Evolutionary conservation across 2,797 vertebrate genomes (phyloP), one percentile per base, ranked within the genome.

Genomic region (Apogon talboti): DNA sequence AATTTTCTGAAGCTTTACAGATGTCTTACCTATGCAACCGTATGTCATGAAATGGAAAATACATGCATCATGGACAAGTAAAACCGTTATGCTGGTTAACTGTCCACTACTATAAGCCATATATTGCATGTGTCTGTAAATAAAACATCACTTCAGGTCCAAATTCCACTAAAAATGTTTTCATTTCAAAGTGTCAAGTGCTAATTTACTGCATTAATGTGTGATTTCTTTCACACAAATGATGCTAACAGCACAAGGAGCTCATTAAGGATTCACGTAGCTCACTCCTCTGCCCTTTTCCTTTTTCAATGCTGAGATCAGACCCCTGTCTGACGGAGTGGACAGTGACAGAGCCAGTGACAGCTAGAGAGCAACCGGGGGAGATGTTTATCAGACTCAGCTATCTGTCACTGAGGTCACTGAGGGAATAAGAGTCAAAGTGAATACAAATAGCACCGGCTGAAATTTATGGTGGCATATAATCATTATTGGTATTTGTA

Each of bases 331-430:
- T 51, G 52, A 5, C 11, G 38, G 70, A 66, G 10, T 3, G 18
- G 66, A 74, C 69, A 57, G 37, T 69, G 81, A 78, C 74, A 66
- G 16, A 21, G 28, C 45, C 69, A 50, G 60, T 69, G 77, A 77
- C 68, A 45, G 52, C 8, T 41, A 70, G 37, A 42, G 74, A 46
- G 70, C 76, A 74, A 58, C 45, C 57, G 19, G 33, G 55, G 61
- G 76, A 48, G 67, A 30, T 74, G 82, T 72, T 84, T 69, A 52
- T 86, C 66, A 67, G 72, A 80, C 82, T 79, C 79, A 74, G 74
- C 83, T 83, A 75, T 74, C 88, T 40, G 71, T 83, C 86, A 80
- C 73, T 81, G 54, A 80, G 79, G 70, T 71, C 83, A 70, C 65
- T 11, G 54, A 6, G 41, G 66, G 47, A 75, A 49, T 4, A 59